phyloP scores from a whole-genome alignment of 2,113 vertebrate genomes.

The Petromus typicus region DNA sequence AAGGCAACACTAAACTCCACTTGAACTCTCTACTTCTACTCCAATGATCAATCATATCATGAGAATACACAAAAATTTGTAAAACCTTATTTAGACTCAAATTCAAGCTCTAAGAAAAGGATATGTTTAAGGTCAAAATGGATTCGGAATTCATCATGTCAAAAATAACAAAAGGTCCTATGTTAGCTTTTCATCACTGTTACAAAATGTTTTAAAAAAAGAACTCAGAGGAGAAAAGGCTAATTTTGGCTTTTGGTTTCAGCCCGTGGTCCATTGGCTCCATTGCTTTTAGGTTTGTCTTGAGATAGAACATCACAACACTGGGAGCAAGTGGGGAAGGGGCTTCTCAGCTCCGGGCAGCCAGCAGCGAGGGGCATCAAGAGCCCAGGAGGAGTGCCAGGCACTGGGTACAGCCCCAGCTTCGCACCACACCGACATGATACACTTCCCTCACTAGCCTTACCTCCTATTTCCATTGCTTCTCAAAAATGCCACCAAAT shows the following conservation, averaged over 20 bases:
- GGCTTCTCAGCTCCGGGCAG: not conserved
- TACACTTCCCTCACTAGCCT: not conserved
- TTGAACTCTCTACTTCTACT: not conserved
- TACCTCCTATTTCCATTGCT: not conserved
- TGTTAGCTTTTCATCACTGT: not conserved
- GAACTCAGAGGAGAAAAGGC: not conserved
- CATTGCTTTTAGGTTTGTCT: not conserved
- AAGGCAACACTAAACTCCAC: not conserved
- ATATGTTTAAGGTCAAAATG: slow-evolving; percentile 1
- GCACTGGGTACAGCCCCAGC: not conserved
- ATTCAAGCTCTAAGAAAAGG: not conserved
- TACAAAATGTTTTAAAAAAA: not conserved
- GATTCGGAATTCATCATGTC: slow-evolving; percentile 7
- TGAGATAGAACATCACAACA: not conserved
- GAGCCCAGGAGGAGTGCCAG: not conserved
- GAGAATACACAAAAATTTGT: not conserved
- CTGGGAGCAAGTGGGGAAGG: not conserved
- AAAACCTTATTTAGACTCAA: not conserved
- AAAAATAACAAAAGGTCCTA: not conserved
- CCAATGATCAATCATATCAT: not conserved
- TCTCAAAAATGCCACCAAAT: not conserved
- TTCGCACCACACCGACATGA: not conserved
- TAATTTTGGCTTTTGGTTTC: not conserved
- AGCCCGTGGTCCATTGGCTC: not conserved
- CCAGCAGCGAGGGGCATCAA: not conserved